Base-by-base conservation (phyloP, 2,888 invertebrate species). In the Labia minor region DNA sequence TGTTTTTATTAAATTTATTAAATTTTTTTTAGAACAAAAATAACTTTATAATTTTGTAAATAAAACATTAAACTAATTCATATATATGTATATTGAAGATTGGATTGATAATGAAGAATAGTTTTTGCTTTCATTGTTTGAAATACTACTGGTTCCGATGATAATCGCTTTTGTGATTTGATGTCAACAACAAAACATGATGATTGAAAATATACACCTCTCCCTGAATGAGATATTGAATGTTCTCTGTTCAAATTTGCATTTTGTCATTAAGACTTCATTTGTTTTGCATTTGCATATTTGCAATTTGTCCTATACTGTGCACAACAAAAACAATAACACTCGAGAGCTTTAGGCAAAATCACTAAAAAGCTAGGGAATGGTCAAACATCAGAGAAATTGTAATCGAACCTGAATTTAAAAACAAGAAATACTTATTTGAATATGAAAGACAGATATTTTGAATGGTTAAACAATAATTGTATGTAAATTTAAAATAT, bases 231-330 rank as follows among this genome's bases (percentile, higher is more conserved):
- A 49, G 14, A 11, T 49, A 49, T 49, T 49, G 49, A 49, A 49
- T 49, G 49, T 49, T 14, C 49, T 49, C n/a, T 49, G 49, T 49
- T 11, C 49, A 49, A 49, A 49, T 49, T 49, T 49, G 49, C 49
- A 49, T 49, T 49, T 49, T 49, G 49, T 49, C 49, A 49, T 49
- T 49, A 49, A 49, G 49, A 49, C 49, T 49, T 49, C 49, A 49
- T 49, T 49, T 49, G 49, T 49, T 49, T 49, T 49, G 49, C 49
- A 49, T 49, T 49, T 49, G 49, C 49, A 49, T 49, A 49, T 49
- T 49, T 49, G 49, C 49, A 49, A 49, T 49, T 49, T 14, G 49
- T 49, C 49, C n/a, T 49, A 16, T 14, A 49, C 16, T 4, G 49
- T 49, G 49, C 49, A 49, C 49, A 49, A 49, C 49, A 49, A 49